A percentile compares a stretch with the other conserved stretches of the same genome.
phyloP scores from a whole-genome alignment of 2,113 vertebrate genomes.

The Cryptoleucopteryx plumbea region DNA sequence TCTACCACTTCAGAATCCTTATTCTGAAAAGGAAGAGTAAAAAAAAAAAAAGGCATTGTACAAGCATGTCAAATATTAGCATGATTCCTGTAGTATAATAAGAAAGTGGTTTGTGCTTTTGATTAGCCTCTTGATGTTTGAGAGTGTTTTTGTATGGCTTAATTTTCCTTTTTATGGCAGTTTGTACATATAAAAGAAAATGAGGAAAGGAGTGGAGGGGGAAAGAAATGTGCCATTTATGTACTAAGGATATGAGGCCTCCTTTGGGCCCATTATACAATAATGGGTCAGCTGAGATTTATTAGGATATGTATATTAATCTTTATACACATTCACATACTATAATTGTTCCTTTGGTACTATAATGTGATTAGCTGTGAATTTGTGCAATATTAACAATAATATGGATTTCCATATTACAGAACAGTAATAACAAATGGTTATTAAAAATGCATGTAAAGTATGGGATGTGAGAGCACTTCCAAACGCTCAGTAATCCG shows the following conservation, averaged over 20 bases:
- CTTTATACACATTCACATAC: conserved; percentile 71
- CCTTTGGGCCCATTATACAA: conserved; percentile 73
- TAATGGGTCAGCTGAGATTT: conserved; percentile 78
- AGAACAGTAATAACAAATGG: conserved; percentile 56
- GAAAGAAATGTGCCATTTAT: conserved; percentile 66
- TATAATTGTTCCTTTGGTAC: conserved; percentile 71
- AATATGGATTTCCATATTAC: conserved; percentile 59
- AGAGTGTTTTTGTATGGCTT: conserved; percentile 61
- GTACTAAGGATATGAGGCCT: conserved; percentile 66
- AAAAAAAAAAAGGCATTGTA: neutral
- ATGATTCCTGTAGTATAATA: conserved; percentile 48
- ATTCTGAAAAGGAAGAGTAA: neutral
- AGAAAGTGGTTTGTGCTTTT: conserved; percentile 64
- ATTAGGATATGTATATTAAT: conserved; percentile 77
- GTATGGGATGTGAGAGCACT: neutral
- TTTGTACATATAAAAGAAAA: conserved; percentile 61
- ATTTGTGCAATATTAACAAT: conserved; percentile 74
- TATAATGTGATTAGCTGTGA: conserved; percentile 75
- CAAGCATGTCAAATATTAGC: conserved; percentile 47
- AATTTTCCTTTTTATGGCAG: conserved; percentile 76
- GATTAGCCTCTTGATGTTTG: conserved; percentile 73
- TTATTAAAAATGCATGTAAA: conserved; percentile 71
- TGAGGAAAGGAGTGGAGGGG: conserved; percentile 36
- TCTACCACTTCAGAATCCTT: neutral
- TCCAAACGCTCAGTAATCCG: conserved; percentile 4